Conservation (phyloP, 1,140 invertebrate species). For the silkworm (Bombyx mori) region DNA sequence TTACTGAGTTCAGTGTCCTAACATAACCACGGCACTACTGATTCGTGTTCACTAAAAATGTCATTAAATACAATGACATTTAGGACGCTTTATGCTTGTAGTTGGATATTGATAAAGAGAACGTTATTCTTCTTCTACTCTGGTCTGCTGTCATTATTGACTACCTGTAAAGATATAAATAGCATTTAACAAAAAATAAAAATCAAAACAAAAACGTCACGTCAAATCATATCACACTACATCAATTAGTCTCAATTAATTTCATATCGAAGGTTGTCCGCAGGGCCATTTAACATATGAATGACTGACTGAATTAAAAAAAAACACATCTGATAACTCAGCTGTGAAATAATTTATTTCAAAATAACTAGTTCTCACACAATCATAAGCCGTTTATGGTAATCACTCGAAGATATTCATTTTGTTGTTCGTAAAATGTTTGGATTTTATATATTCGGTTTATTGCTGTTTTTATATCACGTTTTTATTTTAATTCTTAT, state of each 20-base stretch:
- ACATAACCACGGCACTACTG: neutral
- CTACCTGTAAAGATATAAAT: conserved; percentile 36
- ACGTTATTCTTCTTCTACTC: conserved; percentile 27
- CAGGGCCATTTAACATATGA: no score
- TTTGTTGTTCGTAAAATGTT: no score
- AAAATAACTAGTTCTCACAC: no score
- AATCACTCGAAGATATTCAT: no score
- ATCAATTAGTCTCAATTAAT: conserved; percentile 8
- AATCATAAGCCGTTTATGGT: no score
- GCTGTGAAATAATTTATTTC: no score
- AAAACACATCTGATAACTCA: no score
- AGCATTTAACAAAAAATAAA: neutral
- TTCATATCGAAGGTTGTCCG: no score
- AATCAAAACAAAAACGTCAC: conserved; percentile 6
- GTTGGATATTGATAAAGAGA: conserved; percentile 46
- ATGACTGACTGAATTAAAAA: no score
- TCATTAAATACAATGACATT: conserved; percentile 10
- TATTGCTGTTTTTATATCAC: no score
- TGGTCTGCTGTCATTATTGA: conserved; percentile 52
- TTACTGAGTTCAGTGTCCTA: neutral
- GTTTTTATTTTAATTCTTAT: no score
- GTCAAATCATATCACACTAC: conserved; percentile 13
- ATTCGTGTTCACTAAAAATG: neutral
- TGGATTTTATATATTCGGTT: no score
- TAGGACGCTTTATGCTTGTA: conserved; percentile 54